A percentile compares a stretch with the other conserved stretches of the same genome.
Conservation (phyloP, 2,113 vertebrate species). For the Thymallus thymallus region DNA sequence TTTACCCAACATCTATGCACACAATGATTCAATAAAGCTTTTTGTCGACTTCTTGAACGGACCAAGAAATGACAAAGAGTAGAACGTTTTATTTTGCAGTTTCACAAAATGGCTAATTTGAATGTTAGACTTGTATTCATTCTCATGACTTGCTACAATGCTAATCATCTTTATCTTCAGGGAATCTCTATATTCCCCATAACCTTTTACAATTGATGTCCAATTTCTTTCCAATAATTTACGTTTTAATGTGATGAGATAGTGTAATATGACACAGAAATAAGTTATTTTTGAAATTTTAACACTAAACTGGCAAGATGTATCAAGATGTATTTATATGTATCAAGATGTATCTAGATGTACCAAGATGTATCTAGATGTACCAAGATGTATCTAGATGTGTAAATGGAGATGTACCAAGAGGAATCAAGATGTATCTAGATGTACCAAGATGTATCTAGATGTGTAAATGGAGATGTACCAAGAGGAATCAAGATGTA, state of each 20-base stretch:
- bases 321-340: not conserved
- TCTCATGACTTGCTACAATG: constrained; percentile 8
- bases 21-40: constrained; percentile 53
- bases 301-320: too few relatives aligned
- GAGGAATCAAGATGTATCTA: not conserved
- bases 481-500: not conserved
- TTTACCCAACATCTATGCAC: constrained; percentile 63
- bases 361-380: not conserved
- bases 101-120: constrained; percentile 8
- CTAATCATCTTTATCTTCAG: constrained; percentile 11
- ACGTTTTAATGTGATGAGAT: too few relatives aligned
- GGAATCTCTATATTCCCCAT: not conserved
- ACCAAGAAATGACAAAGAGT: constrained; percentile 17
- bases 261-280: too few relatives aligned
- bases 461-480: too few relatives aligned
- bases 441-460: not conserved
- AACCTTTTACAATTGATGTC: too few relatives aligned
- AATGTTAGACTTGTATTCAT: constrained; percentile 47
- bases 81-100: not conserved
- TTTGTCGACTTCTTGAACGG: constrained; percentile 37
- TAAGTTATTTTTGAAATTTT: too few relatives aligned
- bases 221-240: too few relatives aligned
- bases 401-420: too few relatives aligned
- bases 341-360: not conserved
- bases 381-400: not conserved